phyloP scores from a whole-genome alignment of 2,113 vertebrate genomes.

The Epinephelus moara region DNA sequence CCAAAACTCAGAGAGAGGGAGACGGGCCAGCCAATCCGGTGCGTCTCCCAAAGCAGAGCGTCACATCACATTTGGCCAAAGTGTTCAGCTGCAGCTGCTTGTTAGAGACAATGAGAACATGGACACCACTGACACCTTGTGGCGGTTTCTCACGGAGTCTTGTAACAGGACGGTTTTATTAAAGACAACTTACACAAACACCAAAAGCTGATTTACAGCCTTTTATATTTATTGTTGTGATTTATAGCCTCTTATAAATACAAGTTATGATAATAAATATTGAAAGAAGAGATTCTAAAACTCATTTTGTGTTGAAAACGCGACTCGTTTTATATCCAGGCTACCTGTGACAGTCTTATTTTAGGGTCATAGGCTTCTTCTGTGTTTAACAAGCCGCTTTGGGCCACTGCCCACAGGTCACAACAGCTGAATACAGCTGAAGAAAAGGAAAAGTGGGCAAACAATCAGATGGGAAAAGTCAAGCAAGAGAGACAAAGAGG shows the following conservation, averaged over 20 bases:
- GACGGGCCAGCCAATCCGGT: constrained; percentile 66
- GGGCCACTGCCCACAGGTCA: constrained; percentile 71
- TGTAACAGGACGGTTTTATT: not conserved
- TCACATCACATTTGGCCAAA: constrained; percentile 52
- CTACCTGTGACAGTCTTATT: not conserved
- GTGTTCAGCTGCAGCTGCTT: constrained; percentile 41
- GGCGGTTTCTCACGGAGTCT: constrained; percentile 47
- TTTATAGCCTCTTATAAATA: not conserved
- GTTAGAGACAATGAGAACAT: constrained; percentile 56
- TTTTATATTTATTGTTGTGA: not conserved
- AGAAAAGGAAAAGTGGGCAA: constrained; percentile 81
- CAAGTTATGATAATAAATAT: not conserved
- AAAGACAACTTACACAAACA: constrained; percentile 27
- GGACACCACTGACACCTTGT: constrained; percentile 87
- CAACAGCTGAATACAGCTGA: constrained; percentile 64
- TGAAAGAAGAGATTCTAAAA: not conserved
- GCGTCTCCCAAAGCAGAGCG: constrained; percentile 38
- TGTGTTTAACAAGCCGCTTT: constrained; percentile 52
- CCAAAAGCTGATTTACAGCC: constrained; percentile 50
- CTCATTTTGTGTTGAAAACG: not conserved
- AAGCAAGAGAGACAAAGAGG: constrained; percentile 79
- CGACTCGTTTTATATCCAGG: not conserved
- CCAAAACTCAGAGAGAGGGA: constrained; percentile 55
- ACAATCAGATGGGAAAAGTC: constrained; percentile 86
- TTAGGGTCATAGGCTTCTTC: constrained; percentile 33